phyloP scores from a whole-genome alignment of 2,888 invertebrate genomes.

The Melanostoma mellinum region DNA sequence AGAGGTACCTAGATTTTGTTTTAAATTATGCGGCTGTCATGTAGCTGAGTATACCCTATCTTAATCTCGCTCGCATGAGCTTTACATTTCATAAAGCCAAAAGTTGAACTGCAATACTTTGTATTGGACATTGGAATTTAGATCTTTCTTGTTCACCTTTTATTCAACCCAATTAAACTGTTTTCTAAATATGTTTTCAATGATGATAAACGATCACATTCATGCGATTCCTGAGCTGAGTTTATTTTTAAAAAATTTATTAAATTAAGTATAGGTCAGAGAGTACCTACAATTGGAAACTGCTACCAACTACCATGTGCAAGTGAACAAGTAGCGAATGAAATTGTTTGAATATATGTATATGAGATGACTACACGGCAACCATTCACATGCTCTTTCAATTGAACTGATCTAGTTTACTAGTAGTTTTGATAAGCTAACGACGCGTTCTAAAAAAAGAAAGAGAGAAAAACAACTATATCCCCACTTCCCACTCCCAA shows the following conservation, averaged over 20 bases:
- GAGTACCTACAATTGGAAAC: conserved; percentile 49
- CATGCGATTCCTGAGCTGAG: conserved; percentile 22
- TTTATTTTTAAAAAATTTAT: conserved; percentile 47
- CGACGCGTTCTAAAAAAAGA: conserved; percentile 34
- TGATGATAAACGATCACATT: conserved; percentile 7
- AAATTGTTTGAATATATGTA: conserved; percentile 21
- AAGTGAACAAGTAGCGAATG: conserved; percentile 1
- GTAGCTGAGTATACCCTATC: no score
- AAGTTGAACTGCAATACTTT: no score
- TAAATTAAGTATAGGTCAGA: conserved; percentile 63
- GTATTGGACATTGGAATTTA: not conserved
- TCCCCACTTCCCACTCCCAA: not conserved
- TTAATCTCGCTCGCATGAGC: no score
- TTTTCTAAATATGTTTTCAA: conserved; percentile 4
- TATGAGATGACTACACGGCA: not conserved
- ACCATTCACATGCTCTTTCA: conserved; percentile 65
- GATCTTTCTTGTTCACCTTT: conserved; percentile 32
- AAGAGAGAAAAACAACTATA: not conserved
- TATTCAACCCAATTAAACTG: conserved; percentile 44
- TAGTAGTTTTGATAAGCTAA: conserved; percentile 41
- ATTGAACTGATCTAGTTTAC: conserved; percentile 68
- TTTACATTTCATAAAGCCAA: no score
- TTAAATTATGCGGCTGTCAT: no score
- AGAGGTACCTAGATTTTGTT: no score
- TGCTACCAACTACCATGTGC: conserved; percentile 14